Conservation (phyloP, 2,888 invertebrate species). For the Galerucella pusilla region DNA sequence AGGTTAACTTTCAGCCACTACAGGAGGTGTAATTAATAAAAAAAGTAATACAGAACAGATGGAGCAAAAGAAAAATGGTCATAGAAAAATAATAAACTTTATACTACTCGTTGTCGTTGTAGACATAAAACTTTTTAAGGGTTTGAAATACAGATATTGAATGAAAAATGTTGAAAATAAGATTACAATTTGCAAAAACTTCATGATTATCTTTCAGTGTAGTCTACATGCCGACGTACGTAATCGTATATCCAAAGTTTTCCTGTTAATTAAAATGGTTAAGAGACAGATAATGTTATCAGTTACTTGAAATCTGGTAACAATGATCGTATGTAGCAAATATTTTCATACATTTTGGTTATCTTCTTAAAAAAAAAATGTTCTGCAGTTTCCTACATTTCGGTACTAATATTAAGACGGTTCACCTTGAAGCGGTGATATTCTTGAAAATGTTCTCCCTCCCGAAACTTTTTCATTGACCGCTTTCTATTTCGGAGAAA, state of each 20-base stretch:
- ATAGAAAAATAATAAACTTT: too few relatives aligned
- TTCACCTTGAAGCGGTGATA: too few relatives aligned
- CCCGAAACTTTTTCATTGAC: too few relatives aligned
- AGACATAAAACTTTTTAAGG: not conserved
- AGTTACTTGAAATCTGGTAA: constrained; percentile 10
- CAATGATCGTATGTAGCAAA: not conserved
- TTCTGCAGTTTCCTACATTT: not conserved
- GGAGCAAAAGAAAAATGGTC: too few relatives aligned
- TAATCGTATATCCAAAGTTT: not conserved
- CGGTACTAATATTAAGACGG: not conserved
- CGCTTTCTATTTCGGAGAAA: too few relatives aligned
- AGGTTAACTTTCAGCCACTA: too few relatives aligned
- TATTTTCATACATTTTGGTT: not conserved
- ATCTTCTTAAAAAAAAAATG: not conserved
- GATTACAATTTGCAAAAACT: not conserved
- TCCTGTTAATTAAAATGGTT: constrained; percentile 1
- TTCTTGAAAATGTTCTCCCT: too few relatives aligned
- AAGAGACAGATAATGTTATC: not conserved
- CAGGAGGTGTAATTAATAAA: too few relatives aligned
- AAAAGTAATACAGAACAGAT: too few relatives aligned
- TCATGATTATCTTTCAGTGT: not conserved
- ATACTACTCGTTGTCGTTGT: too few relatives aligned
- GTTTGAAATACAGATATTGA: not conserved
- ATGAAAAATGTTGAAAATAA: not conserved
- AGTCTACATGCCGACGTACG: not conserved